Conservation (phyloP, 2,888 invertebrate species). For the Hymenopus coronatus region DNA sequence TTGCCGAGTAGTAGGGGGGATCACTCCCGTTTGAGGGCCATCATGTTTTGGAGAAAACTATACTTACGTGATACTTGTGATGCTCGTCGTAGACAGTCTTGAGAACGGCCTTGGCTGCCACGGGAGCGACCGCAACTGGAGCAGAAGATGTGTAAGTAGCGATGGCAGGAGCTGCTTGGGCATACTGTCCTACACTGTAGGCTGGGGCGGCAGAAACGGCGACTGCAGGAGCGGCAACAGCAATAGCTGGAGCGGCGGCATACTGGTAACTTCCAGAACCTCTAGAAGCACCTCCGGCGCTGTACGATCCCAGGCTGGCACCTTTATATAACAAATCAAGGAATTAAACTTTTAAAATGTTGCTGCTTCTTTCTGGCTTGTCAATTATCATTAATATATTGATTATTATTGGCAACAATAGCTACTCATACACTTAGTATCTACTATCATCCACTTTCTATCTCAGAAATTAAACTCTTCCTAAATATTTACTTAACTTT, state of each 20-base stretch:
- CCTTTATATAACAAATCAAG: neutral
- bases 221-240: conserved; percentile 42
- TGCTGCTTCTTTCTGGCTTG: too few relatives aligned
- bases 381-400: too few relatives aligned
- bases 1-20: too few relatives aligned
- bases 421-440: too few relatives aligned
- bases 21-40: too few relatives aligned
- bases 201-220: conserved; percentile 34
- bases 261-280: conserved; percentile 19
- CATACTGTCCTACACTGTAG: conserved; percentile 37
- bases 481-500: too few relatives aligned
- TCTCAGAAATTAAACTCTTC: too few relatives aligned
- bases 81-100: conserved; percentile 61
- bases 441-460: too few relatives aligned
- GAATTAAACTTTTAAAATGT: too few relatives aligned
- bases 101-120: conserved; percentile 42
- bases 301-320: neutral
- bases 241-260: conserved; percentile 25
- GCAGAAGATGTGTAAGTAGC: conserved; percentile 39
- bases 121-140: conserved; percentile 36
- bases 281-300: conserved; percentile 11
- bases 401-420: too few relatives aligned
- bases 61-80: conserved; percentile 62
- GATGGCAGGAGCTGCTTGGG: conserved; percentile 28
- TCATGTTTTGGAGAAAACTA: too few relatives aligned